Conservation (phyloP, 2,888 invertebrate genomes). For the Dusona sp. region DNA sequence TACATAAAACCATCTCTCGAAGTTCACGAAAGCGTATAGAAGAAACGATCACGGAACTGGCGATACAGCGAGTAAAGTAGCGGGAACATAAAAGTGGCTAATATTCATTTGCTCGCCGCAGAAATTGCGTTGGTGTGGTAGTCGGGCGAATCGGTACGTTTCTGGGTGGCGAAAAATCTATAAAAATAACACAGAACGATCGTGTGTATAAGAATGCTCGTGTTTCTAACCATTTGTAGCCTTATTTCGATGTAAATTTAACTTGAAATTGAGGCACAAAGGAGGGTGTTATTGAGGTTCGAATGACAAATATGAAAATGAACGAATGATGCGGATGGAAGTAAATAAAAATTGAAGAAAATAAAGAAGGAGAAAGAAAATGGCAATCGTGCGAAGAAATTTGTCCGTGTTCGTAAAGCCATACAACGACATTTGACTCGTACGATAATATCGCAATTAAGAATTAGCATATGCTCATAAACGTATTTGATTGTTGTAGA, state of each 20-base stretch:
- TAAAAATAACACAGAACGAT: neutral
- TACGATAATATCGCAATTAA: slow-evolving; percentile 28
- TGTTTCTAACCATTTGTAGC: slow-evolving; percentile 3
- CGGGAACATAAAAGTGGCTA: slow-evolving; percentile 20
- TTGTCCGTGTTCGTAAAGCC: neutral
- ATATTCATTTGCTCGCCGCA: slow-evolving; percentile 20
- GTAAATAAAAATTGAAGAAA: neutral
- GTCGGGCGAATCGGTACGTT: slow-evolving; percentile 10
- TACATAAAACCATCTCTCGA: slow-evolving; percentile 23
- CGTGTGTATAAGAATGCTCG: neutral
- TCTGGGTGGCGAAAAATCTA: slow-evolving; percentile 12
- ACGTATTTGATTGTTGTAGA: slow-evolving; percentile 23
- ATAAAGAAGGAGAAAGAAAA: neutral
- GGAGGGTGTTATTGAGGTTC: neutral
- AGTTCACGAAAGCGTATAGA: slow-evolving; percentile 65
- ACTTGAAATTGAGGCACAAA: neutral
- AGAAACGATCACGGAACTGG: slow-evolving; percentile 59
- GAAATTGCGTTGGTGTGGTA: slow-evolving; percentile 36
- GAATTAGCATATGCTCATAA: slow-evolving; percentile 14
- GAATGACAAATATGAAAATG: neutral
- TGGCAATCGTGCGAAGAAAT: neutral
- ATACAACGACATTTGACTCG: neutral
- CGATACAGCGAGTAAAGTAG: neutral
- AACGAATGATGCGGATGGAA: neutral
- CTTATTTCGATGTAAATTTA: neutral